Evolutionary conservation across 2,888 invertebrate genomes (phyloP).

Genomic region (Holacanthella duospinosa): DNA sequence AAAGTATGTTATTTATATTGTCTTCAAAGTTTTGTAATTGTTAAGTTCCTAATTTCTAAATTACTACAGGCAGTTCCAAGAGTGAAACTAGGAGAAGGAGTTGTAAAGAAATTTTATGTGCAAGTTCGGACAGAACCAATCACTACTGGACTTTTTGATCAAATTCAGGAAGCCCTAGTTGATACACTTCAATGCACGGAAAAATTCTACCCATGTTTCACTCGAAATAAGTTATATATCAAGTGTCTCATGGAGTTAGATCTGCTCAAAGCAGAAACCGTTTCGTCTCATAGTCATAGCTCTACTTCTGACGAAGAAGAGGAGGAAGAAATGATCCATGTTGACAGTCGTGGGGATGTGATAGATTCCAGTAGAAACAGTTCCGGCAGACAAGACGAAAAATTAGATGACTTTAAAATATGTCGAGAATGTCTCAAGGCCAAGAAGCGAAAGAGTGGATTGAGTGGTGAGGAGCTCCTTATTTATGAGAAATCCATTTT

Average conservation of each 20-base stretch:
- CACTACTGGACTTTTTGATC: conserved; percentile 70
- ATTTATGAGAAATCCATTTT: conserved; percentile 26
- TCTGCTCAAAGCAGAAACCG: conserved; percentile 48
- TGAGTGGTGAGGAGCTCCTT: conserved; percentile 25
- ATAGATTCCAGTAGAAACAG: conserved; percentile 3
- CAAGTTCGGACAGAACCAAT: conserved; percentile 55
- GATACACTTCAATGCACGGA: conserved; percentile 53
- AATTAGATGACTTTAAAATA: conserved; percentile 27
- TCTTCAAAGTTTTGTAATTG: conserved; percentile 6
- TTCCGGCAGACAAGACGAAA: not conserved
- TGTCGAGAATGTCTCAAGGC: conserved; percentile 34
- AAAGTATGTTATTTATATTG: conserved; percentile 43
- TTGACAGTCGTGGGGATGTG: conserved; percentile 47
- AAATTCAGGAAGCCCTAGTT: conserved; percentile 60
- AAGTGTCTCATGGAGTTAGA: conserved; percentile 63
- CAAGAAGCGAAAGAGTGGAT: conserved; percentile 19
- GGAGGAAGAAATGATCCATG: conserved; percentile 46
- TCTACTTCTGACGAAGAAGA: conserved; percentile 48
- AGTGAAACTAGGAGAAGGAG: conserved; percentile 52
- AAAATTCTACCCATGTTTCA: conserved; percentile 55
- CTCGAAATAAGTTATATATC: conserved; percentile 55
- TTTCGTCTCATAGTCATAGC: conserved; percentile 21
- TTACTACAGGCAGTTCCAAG: conserved; percentile 49
- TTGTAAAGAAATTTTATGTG: conserved; percentile 52
- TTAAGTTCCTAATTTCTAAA: not conserved